Conservation (phyloP, 1,140 invertebrate species). For the Ridgeia piscesae region DNA sequence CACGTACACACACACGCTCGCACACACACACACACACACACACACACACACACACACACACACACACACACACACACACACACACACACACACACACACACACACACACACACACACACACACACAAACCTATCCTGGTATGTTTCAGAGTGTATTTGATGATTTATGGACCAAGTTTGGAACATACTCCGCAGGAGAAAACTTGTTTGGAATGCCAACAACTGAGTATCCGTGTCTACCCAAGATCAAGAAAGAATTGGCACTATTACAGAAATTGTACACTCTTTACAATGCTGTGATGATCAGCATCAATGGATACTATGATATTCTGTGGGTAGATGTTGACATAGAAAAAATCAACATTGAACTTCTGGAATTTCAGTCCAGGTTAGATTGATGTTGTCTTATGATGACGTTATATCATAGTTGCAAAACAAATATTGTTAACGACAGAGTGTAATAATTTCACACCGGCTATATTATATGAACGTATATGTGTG, state of each 20-base stretch:
- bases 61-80: too few relatives aligned
- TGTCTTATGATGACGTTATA: neutral
- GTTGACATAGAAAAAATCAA: conserved; percentile 97
- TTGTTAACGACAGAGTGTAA: too few relatives aligned
- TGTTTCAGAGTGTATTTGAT: conserved; percentile 97
- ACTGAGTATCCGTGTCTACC: conserved; percentile 89
- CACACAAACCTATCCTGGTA: too few relatives aligned
- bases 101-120: too few relatives aligned
- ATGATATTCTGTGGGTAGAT: conserved; percentile 94
- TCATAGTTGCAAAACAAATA: too few relatives aligned
- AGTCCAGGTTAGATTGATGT: conserved; percentile 71
- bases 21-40: too few relatives aligned
- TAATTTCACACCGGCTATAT: too few relatives aligned
- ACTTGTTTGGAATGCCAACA: conserved; percentile 85
- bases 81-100: too few relatives aligned
- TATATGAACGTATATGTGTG: too few relatives aligned
- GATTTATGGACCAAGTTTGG: conserved; percentile 89
- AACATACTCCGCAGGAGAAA: conserved; percentile 90
- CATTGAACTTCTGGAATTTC: conserved; percentile 94
- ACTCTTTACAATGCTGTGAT: conserved; percentile 96
- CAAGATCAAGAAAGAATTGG: conserved; percentile 93
- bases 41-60: too few relatives aligned
- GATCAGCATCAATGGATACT: conserved; percentile 91
- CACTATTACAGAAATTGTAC: conserved; percentile 91
- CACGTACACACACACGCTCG: too few relatives aligned